Evolutionary conservation across 2,797 vertebrate genomes (phyloP).

Genomic region (Phaenicophaeus curvirostris): DNA sequence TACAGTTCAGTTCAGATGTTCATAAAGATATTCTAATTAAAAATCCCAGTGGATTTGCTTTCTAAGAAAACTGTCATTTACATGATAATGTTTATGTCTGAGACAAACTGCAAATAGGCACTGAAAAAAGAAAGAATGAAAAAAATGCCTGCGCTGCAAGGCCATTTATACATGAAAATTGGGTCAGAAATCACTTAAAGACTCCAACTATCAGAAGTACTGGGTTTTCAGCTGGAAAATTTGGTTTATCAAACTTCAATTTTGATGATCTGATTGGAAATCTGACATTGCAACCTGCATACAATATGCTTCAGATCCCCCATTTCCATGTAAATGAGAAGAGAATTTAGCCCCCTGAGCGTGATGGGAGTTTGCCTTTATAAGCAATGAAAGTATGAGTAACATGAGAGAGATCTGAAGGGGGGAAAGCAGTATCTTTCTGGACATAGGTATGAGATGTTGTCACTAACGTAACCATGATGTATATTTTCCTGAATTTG

Average conservation of each 20-base stretch:
- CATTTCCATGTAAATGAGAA: background rate
- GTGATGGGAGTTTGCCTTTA: background rate
- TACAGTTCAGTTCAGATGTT: constrained; percentile 19
- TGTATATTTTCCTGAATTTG: background rate
- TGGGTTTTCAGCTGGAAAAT: constrained; percentile 19
- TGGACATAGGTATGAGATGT: background rate
- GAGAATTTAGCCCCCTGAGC: background rate
- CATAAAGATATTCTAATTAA: constrained; percentile 43
- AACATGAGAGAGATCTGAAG: background rate
- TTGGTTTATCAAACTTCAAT: constrained; percentile 4
- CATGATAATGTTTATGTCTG: constrained; percentile 8
- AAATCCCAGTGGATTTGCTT: constrained; percentile 46
- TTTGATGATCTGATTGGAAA: constrained; percentile 20
- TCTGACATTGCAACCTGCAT: background rate
- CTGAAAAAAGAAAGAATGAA: background rate
- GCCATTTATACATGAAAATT: background rate
- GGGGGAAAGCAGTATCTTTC: background rate
- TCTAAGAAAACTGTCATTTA: constrained; percentile 48
- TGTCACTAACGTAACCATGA: background rate
- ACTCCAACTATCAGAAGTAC: background rate
- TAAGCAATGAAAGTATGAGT: background rate
- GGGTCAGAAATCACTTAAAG: constrained; percentile 29
- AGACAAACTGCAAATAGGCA: constrained; percentile 9
- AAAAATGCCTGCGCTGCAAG: background rate
- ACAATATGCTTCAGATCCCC: background rate